Evolutionary conservation across 2,888 invertebrate genomes (phyloP).

Genomic region (Orthonevra nobilis): DNA sequence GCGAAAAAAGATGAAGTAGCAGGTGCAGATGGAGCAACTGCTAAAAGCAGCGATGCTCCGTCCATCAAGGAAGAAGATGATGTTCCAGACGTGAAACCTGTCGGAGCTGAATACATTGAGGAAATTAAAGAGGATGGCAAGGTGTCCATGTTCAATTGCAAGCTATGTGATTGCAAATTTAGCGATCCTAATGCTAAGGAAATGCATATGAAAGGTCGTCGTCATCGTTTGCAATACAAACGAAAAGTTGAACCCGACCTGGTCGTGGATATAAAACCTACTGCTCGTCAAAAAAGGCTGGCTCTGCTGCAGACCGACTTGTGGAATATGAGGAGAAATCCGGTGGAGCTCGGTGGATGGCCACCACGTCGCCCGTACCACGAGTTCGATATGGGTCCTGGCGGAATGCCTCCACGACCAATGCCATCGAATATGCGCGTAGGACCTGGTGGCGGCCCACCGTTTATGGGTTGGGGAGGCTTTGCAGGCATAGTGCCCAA

Average conservation of each 20-base stretch:
- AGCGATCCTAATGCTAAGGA: constrained; percentile 99
- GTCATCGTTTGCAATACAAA: constrained; percentile 97
- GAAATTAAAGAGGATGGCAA: constrained; percentile 95
- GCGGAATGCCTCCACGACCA: constrained; percentile 50
- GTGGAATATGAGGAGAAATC: constrained; percentile 83
- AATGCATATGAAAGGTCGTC: constrained; percentile 98
- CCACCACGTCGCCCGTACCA: constrained; percentile 75
- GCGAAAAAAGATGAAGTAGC: constrained; percentile 31
- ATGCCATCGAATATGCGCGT: constrained; percentile 57
- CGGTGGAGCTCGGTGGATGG: constrained; percentile 52
- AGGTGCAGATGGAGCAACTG: constrained; percentile 13
- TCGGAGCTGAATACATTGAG: constrained; percentile 96
- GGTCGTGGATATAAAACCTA: constrained; percentile 95
- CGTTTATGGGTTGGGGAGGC: constrained; percentile 76
- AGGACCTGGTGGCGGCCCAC: constrained; percentile 76
- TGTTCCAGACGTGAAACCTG: constrained; percentile 88
- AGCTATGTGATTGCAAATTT: constrained; percentile 98
- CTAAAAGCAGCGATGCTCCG: constrained; percentile 1
- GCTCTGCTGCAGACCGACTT: constrained; percentile 85
- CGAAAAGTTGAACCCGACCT: constrained; percentile 92
- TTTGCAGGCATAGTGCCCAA: constrained; percentile 82
- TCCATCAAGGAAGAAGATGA: constrained; percentile 76
- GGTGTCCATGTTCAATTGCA: constrained; percentile 94
- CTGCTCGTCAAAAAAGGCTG: constrained; percentile 89
- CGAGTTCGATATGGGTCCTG: constrained; percentile 64